Percentiles rank a stretch among this genome's conserved stretches.
Conservation (phyloP, 2,888 invertebrate species). For the Luperina testacea region DNA sequence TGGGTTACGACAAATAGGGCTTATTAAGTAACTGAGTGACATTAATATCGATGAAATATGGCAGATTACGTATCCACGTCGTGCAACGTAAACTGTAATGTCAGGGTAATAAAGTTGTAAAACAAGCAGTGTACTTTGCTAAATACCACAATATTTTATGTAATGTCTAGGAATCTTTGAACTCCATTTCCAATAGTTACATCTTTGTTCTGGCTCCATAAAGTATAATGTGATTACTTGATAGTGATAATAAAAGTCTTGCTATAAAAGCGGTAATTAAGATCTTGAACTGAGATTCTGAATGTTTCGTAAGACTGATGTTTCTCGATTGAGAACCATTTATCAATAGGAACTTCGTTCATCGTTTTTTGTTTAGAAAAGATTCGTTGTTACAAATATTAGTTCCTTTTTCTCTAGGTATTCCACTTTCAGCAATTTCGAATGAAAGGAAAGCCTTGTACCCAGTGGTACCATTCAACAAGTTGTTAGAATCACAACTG, state of each 20-base stretch:
- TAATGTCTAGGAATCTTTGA: constrained; percentile 57
- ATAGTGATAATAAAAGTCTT: constrained; percentile 53
- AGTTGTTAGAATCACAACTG: constrained; percentile 35
- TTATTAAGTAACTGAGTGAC: constrained; percentile 55
- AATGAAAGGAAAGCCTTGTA: constrained; percentile 38
- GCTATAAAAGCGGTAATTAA: constrained; percentile 54
- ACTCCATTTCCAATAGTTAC: constrained; percentile 52
- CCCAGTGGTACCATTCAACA: constrained; percentile 41
- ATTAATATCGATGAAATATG: constrained; percentile 56
- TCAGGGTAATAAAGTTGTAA: constrained; percentile 49
- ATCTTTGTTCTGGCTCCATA: constrained; percentile 51
- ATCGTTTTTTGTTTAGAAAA: constrained; percentile 27
- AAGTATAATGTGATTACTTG: constrained; percentile 53
- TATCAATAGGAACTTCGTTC: constrained; percentile 22
- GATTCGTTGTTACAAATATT: constrained; percentile 5
- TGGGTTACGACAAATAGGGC: constrained; percentile 40
- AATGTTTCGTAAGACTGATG: constrained; percentile 17
- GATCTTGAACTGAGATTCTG: constrained; percentile 50
- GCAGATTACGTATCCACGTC: constrained; percentile 52
- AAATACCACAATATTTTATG: constrained; percentile 56
- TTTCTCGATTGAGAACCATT: constrained; percentile 26
- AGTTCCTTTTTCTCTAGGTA: constrained; percentile 4
- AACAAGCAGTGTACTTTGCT: constrained; percentile 56
- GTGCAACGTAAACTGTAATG: constrained; percentile 49
- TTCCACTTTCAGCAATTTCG: constrained; percentile 34